phyloP scores from a whole-genome alignment of 2,888 invertebrate genomes.

The Drosophila neotestacea region DNA sequence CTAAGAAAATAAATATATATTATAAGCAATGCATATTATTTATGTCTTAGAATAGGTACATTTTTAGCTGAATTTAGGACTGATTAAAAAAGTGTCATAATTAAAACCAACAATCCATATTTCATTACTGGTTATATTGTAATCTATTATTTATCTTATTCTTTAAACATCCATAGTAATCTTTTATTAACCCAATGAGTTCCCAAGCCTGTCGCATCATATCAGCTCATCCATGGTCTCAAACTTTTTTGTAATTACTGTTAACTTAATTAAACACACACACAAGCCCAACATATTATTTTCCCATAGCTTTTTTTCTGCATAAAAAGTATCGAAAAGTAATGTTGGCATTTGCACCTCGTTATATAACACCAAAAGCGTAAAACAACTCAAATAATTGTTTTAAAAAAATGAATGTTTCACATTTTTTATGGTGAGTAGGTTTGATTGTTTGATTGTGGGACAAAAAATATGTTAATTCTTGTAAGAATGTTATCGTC shows the following conservation, averaged over 20 bases:
- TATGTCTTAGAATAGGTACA: no score
- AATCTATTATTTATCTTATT: no score
- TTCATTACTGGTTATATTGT: no score
- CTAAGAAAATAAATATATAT: no score
- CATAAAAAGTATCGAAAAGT: constrained; percentile 7
- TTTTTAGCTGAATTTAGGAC: no score
- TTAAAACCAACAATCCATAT: no score
- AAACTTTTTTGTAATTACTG: background rate
- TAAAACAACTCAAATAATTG: constrained; percentile 41
- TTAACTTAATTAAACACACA: background rate
- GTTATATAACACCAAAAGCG: constrained; percentile 18
- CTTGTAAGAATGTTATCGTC: no score
- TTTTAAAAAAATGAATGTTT: constrained; percentile 1
- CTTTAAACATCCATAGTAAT: no score
- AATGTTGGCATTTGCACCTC: constrained; percentile 24
- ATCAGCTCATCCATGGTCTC: background rate
- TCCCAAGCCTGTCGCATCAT: background rate
- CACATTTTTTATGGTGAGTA: constrained; percentile 6
- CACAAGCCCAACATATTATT: background rate
- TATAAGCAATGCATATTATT: no score
- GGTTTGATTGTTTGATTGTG: background rate
- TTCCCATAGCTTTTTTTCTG: background rate
- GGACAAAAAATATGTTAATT: background rate
- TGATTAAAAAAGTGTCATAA: no score
- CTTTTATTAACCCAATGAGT: background rate